These are phyloP conservation scores for Calyptomena viridis DNA, from an alignment of 2,113 vertebrate genomes.

Conservation along the genomic window DNA sequence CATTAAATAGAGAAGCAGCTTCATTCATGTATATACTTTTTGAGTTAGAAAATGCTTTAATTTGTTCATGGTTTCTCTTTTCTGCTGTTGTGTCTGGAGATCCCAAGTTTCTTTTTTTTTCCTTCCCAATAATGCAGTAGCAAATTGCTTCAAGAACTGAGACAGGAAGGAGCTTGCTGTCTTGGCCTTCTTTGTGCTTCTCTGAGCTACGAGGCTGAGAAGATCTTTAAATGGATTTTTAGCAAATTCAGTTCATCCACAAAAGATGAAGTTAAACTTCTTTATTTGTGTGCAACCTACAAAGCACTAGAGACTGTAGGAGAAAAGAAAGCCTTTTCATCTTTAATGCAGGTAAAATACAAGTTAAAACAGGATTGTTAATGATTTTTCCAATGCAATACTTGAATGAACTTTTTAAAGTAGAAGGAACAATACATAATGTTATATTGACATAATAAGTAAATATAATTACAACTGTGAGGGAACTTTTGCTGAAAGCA, in stretches of 20 bases:
- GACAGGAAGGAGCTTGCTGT: slow-evolving; percentile 94
- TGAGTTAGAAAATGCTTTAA: neutral
- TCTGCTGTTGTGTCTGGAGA: slow-evolving; percentile 32
- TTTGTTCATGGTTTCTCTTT: neutral
- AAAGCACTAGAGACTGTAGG: slow-evolving; percentile 93
- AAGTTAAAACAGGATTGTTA: neutral
- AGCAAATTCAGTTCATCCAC: slow-evolving; percentile 89
- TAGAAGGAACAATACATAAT: too few relatives aligned
- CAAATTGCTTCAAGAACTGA: slow-evolving; percentile 95
- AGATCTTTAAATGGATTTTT: slow-evolving; percentile 99
- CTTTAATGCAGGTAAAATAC: slow-evolving; percentile 91
- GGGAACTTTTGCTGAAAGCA: neutral
- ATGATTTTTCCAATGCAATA: neutral
- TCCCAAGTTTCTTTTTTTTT: neutral
- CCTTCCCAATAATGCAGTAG: slow-evolving; percentile 80
- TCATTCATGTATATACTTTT: neutral
- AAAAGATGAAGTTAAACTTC: slow-evolving; percentile 95
- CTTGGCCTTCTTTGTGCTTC: slow-evolving; percentile 93
- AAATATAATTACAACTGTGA: neutral
- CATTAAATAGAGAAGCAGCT: neutral
- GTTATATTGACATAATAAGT: neutral
- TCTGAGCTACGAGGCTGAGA: slow-evolving; percentile 96
- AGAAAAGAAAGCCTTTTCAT: slow-evolving; percentile 97
- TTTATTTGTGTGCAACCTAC: slow-evolving; percentile 93
- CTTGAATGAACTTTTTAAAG: neutral